phyloP scores from a whole-genome alignment of 2,888 invertebrate species.

The Stenodema calcarata region DNA sequence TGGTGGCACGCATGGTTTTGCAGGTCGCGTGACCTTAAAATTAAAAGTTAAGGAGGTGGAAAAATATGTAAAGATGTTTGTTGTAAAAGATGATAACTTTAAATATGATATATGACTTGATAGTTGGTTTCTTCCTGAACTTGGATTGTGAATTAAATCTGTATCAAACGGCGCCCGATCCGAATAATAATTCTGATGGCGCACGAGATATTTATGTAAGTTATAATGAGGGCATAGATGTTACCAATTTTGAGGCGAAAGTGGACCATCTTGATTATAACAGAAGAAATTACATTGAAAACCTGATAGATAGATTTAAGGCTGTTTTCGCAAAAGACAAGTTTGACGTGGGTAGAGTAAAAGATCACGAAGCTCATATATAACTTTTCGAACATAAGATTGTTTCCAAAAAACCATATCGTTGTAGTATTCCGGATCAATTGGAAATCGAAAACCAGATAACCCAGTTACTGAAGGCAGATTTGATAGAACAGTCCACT shows the following conservation, averaged over 20 bases:
- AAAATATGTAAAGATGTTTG: background rate
- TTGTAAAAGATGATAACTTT: constrained; percentile 12
- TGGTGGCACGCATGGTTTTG: constrained; percentile 9
- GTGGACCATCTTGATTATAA: no score
- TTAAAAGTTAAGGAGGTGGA: background rate
- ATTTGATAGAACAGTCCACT: no score
- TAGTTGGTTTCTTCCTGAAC: background rate
- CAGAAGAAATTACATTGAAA: background rate
- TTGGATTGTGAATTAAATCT: background rate
- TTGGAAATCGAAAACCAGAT: no score
- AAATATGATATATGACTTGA: background rate
- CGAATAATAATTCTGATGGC: no score
- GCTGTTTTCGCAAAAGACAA: no score
- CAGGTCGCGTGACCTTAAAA: background rate
- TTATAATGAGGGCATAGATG: constrained; percentile 14
- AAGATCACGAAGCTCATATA: no score
- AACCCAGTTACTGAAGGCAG: no score
- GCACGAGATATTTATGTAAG: background rate
- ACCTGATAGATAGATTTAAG: background rate
- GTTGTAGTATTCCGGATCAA: no score
- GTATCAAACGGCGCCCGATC: background rate
- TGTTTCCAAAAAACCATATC: no score
- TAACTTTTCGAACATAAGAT: no score
- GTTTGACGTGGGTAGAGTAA: no score
- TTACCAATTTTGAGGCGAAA: no score